Base-by-base conservation (phyloP, 1,140 invertebrate species). In the Bombus ignitus region DNA sequence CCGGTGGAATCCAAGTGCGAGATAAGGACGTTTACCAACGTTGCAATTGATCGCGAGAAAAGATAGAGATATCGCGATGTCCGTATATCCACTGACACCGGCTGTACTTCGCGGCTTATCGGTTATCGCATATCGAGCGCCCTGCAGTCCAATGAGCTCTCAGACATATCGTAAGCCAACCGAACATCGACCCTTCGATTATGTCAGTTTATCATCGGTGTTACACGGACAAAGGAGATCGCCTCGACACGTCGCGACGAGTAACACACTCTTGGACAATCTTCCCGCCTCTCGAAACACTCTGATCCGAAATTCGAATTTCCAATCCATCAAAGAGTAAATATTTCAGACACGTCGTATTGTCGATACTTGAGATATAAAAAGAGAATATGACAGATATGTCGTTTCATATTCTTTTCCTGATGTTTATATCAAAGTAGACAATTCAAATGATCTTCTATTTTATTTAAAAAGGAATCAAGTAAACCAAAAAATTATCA, bases 101-200 rank as follows among this genome's bases (percentile, higher is more conserved):
- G 44, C 59, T 73, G 84, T 71, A 85, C 84, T 85, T 85, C 62
- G 71, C 78, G 70, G 84, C 88, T 89, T 83, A 66, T 86, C 84
- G 57, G 66, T 86, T 88, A 89, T 89, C 80, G 66, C 75, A 59
- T 89, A 86, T 89, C 88, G 75, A 70, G 12, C 85, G 81, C 62
- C 65, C 75, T 39, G 57, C 75, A 77, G 68, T 73, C 73, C 80
- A 42, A 87, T 75, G 85, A 87, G 79, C 87, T 83, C 66, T 78
- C 80, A 71, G 88, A 89, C 88, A 70, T 68, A 75, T 88, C 87
- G 83, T 88, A 83, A 80, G 71, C 77, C 65, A 39, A 74, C 65
- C 47, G 85, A 89, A 68, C 86, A 76, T 87, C 85, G 88, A 89
- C 85, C 85, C 84, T 87, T 89, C 88, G 85, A 89, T 88, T 86